Conservation (phyloP, 2,888 invertebrate genomes). For the Actias luna region DNA sequence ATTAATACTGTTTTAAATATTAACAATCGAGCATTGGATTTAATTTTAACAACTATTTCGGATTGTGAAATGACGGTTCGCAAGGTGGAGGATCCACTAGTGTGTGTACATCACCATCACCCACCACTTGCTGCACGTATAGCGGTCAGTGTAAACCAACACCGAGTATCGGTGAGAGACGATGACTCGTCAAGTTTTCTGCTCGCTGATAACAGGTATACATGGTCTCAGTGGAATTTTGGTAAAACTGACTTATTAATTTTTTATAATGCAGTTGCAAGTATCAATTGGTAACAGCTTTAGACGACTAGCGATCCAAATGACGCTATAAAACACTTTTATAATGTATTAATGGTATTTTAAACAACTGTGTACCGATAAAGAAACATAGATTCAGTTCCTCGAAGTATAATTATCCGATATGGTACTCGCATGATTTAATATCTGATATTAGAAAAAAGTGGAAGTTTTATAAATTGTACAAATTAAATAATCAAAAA, state of each 20-base stretch:
- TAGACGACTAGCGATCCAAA: conserved; percentile 11
- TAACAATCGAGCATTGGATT: conserved; percentile 19
- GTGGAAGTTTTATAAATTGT: conserved; percentile 12
- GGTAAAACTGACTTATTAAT: conserved; percentile 2
- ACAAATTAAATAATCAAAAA: conserved; percentile 1
- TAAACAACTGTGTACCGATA: no score
- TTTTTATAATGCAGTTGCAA: not conserved
- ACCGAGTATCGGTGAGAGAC: not conserved
- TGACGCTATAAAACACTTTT: conserved; percentile 10
- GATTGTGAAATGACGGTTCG: conserved; percentile 11
- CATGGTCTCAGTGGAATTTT: not conserved
- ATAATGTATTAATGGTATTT: no score
- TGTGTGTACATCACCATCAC: not conserved
- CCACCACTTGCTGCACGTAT: not conserved
- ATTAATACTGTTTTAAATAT: conserved; percentile 20
- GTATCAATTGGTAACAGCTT: conserved; percentile 5
- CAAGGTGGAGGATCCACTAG: conserved; percentile 1
- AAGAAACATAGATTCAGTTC: no score
- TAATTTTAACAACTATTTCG: conserved; percentile 13
- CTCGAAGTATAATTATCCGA: conserved; percentile 10
- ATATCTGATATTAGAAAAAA: conserved; percentile 9
- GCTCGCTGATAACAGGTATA: not conserved
- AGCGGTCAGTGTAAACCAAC: no score
- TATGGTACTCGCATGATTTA: conserved; percentile 15
- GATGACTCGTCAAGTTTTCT: not conserved